Evolutionary conservation across 2,888 invertebrate genomes (phyloP).

Genomic region (Argynnis bischoffii): DNA sequence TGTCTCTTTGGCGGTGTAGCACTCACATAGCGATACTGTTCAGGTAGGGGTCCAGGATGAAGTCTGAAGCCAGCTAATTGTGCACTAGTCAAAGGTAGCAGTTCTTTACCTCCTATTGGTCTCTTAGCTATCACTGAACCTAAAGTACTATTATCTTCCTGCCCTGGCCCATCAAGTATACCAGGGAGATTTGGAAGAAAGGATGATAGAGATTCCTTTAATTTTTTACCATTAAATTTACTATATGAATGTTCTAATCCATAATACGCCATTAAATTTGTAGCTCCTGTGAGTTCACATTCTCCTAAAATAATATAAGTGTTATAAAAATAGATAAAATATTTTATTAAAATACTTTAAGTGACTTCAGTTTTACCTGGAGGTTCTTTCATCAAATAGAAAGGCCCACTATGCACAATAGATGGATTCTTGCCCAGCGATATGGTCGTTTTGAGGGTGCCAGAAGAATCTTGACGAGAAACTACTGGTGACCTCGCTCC

Average conservation of each 20-base stretch:
- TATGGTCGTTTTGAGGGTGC: slow-evolving; percentile 98
- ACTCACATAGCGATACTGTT: slow-evolving; percentile 96
- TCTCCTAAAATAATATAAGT: slow-evolving; percentile 82
- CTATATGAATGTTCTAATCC: slow-evolving; percentile 98
- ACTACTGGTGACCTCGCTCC: slow-evolving; percentile 97
- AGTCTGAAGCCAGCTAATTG: slow-evolving; percentile 96
- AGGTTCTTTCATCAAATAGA: slow-evolving; percentile 98
- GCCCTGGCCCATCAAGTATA: slow-evolving; percentile 95
- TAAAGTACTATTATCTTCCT: slow-evolving; percentile 92
- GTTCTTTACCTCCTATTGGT: slow-evolving; percentile 93
- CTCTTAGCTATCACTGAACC: slow-evolving; percentile 97
- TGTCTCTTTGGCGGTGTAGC: slow-evolving; percentile 96
- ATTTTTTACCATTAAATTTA: slow-evolving; percentile 98
- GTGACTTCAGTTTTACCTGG: slow-evolving; percentile 84
- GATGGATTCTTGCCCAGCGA: slow-evolving; percentile 98
- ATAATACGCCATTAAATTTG: slow-evolving; percentile 98
- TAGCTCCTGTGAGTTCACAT: slow-evolving; percentile 97
- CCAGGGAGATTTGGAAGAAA: slow-evolving; percentile 97
- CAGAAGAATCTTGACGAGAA: slow-evolving; percentile 97
- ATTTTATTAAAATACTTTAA: neutral
- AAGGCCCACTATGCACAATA: slow-evolving; percentile 98
- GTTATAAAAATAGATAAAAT: neutral
- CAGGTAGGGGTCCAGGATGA: slow-evolving; percentile 97
- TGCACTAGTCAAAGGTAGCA: slow-evolving; percentile 91
- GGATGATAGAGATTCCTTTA: slow-evolving; percentile 96